Base-by-base conservation (phyloP, 2,797 vertebrate genomes). In the Pelodytes ibericus region DNA sequence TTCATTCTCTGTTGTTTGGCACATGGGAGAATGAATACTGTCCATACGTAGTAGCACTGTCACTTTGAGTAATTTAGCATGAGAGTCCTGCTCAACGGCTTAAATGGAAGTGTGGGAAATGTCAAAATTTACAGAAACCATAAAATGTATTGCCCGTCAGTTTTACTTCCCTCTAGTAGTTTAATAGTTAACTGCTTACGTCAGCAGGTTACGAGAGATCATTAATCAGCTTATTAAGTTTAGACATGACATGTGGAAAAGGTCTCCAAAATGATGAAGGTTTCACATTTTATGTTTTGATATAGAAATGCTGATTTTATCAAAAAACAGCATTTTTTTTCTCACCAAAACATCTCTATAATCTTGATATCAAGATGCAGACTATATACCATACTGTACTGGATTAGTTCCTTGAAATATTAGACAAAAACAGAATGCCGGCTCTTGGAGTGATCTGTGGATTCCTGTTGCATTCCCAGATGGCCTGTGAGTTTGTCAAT, bases 381-480 rank as follows among this genome's bases (percentile, higher is more conserved):
- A 7, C 36, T 16, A 64, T 64, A 39, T n/a, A 27, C 39, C 27
- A 47, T 29, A 36, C 26, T 10, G 33, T n/a, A 22, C 33, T n/a
- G n/a, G 9, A 24, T 6, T 20, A 63, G 33, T 36, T n/a, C 3
- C 33, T 36, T 13, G 24, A 47, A 65, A 25, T 65, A 16, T 9
- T 53, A 22, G 49, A 1, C 20, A 53, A 11, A 51, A 49, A 67
- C n/a, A n/a, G n/a, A 65, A 47, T 47, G 57, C 57, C 51, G 18
- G 33, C 41, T 62, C 62, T 31, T 62, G 31, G 20, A 49, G 16
- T 77, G 27, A 44, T 57, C 33, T 71, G 31, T 30, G 16, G 29
- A 76, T 71, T 76, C 51, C 11, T 57, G 1, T 71, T 59, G 41
- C 51, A 72, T 77, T 71, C 56, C 49, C 57, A 4, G 33, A 73